Conservation (phyloP, 2,888 invertebrate genomes). For the Rhagonycha fulva region DNA sequence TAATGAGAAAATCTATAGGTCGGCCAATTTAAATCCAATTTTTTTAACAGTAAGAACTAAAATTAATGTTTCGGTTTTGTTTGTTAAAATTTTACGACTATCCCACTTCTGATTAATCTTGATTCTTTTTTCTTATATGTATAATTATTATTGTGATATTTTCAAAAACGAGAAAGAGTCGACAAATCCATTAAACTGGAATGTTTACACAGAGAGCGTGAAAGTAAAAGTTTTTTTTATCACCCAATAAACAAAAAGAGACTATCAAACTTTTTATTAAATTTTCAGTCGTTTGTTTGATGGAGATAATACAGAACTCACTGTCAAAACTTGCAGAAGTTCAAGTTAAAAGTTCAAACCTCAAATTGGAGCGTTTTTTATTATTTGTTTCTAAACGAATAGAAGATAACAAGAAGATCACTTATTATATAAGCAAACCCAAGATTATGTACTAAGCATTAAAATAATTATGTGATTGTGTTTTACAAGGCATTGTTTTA, state of each 20-base stretch:
- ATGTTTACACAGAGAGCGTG: background rate
- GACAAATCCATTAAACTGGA: too few species aligned
- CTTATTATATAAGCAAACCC: background rate
- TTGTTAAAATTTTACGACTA: too few species aligned
- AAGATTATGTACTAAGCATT: background rate
- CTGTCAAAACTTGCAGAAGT: background rate
- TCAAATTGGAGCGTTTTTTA: too few species aligned
- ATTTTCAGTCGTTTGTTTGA: background rate
- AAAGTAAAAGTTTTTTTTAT: background rate
- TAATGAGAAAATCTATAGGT: background rate
- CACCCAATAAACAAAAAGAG: background rate
- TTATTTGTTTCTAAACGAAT: background rate
- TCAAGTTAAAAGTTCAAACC: background rate
- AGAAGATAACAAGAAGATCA: background rate
- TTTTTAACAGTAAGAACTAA: background rate
- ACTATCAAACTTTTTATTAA: background rate
- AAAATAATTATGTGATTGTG: slow-evolving; percentile 20
- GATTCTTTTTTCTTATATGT: too few species aligned
- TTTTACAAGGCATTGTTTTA: slow-evolving; percentile 24
- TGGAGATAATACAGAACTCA: background rate
- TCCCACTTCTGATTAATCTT: too few species aligned
- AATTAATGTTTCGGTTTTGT: background rate
- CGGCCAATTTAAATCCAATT: slow-evolving; percentile 9
- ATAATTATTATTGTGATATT: too few species aligned
- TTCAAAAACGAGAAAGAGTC: too few species aligned